Base-by-base conservation (phyloP, 1,140 invertebrate genomes). In the Drosophila santomea region DNA sequence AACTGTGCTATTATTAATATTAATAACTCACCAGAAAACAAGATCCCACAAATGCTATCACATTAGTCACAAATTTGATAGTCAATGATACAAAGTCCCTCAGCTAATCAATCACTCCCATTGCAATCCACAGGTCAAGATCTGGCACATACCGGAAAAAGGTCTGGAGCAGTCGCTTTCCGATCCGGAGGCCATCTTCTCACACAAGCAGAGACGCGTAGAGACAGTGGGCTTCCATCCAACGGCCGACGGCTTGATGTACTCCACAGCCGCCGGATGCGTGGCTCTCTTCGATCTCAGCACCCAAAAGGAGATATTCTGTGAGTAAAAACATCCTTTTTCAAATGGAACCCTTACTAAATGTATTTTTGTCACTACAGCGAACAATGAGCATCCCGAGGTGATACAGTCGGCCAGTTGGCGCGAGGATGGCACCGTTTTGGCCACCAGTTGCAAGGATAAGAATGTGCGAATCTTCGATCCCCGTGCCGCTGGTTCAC, bases 221-320 rank as follows among this genome's bases (percentile, higher is more conserved):
- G 97, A 98, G 93, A 96, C 96, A 35, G 96, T 98, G 3, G 95
- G 95, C 28, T 98, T 97, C 92, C 97, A 98, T 93, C 97, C 97
- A 0, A 95, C 95, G 28, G 96, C 96, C n/a, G 97, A 98, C 93
- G 96, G 95, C 69, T 91, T 98, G 2, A 93, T 98, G 15, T 95
- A 97, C 77, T 96, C 97, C 10, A 95, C 96, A 14, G 96, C 96
- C 0, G 96, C 95, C 48, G 96, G 96, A 12, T 96, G 95, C 80
- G 92, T 98, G 25, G 96, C 96, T n/a, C 89, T 99, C 12, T 98
- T 97, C 95, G 97, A 98, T 92, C 94, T 98, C 62, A 94, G 96
- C 10, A 94, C 95, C 52, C 96, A 97, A 88, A 96, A 97, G 89
- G 96, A 97, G 93, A 92, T 97, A 23, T 97, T 96, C 91, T 95